Conservation (phyloP, 1,140 invertebrate genomes). For the Scaptomyza pallida region DNA sequence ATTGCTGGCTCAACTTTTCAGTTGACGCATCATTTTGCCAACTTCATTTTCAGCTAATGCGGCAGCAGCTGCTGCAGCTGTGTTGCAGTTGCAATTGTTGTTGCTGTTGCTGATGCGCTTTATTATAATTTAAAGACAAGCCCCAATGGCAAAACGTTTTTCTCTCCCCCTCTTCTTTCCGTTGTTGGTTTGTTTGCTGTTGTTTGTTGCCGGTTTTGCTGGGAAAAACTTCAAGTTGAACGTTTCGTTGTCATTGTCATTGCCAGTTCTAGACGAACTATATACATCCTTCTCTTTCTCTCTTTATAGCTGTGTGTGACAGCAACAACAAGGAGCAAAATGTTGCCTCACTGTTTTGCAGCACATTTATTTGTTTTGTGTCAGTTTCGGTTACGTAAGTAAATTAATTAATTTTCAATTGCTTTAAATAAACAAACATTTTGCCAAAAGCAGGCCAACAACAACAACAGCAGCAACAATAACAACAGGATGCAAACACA, state of each 20-base stretch:
- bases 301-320: slow-evolving; percentile 22
- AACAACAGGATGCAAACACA: neutral
- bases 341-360: slow-evolving; percentile 9
- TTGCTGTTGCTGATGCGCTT: slow-evolving; percentile 29
- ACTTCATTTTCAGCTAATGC: slow-evolving; percentile 69
- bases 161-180: neutral
- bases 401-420: slow-evolving; percentile 83
- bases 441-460: slow-evolving; percentile 45
- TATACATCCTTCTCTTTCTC: too few species aligned
- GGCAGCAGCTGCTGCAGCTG: slow-evolving; percentile 12
- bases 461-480: slow-evolving; percentile 20
- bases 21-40: slow-evolving; percentile 51
- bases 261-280: slow-evolving; percentile 42
- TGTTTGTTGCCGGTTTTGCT: slow-evolving; percentile 48
- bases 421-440: slow-evolving; percentile 79
- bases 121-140: slow-evolving; percentile 68
- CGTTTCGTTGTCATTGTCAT: slow-evolving; percentile 70
- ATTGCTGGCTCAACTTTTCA: slow-evolving; percentile 35
- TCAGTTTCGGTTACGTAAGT: slow-evolving; percentile 82
- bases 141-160: neutral
- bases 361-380: slow-evolving; percentile 75
- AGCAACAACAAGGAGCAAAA: slow-evolving; percentile 44
- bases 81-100: slow-evolving; percentile 8
- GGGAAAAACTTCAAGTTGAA: slow-evolving; percentile 70
- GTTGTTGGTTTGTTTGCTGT: slow-evolving; percentile 1